Conservation (phyloP, 2,113 vertebrate species). For the Sceloporus tristichus region DNA sequence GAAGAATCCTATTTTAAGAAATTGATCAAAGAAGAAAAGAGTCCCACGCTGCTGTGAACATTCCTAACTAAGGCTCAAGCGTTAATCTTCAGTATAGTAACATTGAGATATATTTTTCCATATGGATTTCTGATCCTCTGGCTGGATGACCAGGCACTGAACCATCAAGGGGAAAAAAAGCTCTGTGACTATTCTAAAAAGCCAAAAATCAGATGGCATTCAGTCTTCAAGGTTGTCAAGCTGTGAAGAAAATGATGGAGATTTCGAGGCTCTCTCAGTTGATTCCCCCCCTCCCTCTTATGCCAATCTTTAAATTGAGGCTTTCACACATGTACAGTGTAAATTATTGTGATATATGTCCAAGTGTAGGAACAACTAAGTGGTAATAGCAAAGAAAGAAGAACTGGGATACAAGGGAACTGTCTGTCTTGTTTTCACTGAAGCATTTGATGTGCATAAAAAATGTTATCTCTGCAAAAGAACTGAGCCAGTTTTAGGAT, state of each 20-base stretch:
- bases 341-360: conserved; percentile 66
- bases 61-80: conserved; percentile 83
- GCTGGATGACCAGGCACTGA: conserved; percentile 81
- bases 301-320: conserved; percentile 71
- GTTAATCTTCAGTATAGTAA: conserved; percentile 82
- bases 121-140: conserved; percentile 81
- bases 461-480: conserved; percentile 66
- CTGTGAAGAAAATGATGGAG: conserved; percentile 78
- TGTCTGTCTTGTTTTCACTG: conserved; percentile 77
- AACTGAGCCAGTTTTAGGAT: conserved; percentile 60
- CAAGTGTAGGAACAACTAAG: conserved; percentile 63
- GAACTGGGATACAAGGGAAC: conserved; percentile 38
- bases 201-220: conserved; percentile 76
- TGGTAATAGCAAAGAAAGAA: conserved; percentile 36
- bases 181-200: conserved; percentile 80
- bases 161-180: conserved; percentile 74
- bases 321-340: conserved; percentile 67
- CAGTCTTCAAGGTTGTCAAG: conserved; percentile 76
- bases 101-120: conserved; percentile 80
- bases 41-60: conserved; percentile 81
- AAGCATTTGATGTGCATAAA: conserved; percentile 70
- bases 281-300: conserved; percentile 62
- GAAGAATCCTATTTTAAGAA: conserved; percentile 98
- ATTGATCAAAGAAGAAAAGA: conserved; percentile 92
- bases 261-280: conserved; percentile 71